Evolutionary conservation across 2,888 invertebrate genomes (phyloP).

Genomic region (Masnerella sp.): DNA sequence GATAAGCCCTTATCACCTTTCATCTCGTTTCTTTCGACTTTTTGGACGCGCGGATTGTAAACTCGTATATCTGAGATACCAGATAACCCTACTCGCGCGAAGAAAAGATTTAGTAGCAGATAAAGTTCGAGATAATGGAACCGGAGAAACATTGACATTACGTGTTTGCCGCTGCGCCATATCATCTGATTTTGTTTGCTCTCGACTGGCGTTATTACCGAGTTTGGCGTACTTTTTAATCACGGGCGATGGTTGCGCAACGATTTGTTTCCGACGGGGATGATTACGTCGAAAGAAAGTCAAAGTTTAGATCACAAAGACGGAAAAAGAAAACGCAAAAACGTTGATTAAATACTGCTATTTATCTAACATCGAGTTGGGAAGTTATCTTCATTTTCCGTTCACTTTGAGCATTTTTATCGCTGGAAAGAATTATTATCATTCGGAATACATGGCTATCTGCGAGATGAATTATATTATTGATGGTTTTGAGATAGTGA

Average conservation of each 20-base stretch:
- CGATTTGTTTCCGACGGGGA: slow-evolving; percentile 10
- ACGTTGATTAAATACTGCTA: background rate
- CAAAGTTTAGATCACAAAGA: slow-evolving; percentile 19
- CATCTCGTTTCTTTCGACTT: slow-evolving; percentile 43
- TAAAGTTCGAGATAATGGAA: slow-evolving; percentile 42
- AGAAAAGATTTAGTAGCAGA: slow-evolving; percentile 50
- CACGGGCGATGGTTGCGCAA: slow-evolving; percentile 36
- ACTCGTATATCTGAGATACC: slow-evolving; percentile 23
- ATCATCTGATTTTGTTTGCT: slow-evolving; percentile 50
- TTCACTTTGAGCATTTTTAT: background rate
- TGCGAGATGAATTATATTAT: slow-evolving; percentile 1
- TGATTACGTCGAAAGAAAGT: slow-evolving; percentile 22
- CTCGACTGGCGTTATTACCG: slow-evolving; percentile 24
- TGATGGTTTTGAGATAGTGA: too few relatives aligned
- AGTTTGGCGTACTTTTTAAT: slow-evolving; percentile 34
- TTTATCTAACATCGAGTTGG: background rate
- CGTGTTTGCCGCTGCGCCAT: slow-evolving; percentile 42
- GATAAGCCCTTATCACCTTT: slow-evolving; percentile 37
- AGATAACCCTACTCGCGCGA: slow-evolving; percentile 27
- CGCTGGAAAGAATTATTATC: background rate
- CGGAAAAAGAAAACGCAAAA: background rate
- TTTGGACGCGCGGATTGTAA: slow-evolving; percentile 37
- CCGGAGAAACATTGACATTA: slow-evolving; percentile 50
- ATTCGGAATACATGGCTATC: background rate
- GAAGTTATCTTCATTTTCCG: background rate